phyloP scores from a whole-genome alignment of 2,888 invertebrate species.

The Melinaea menophilus region DNA sequence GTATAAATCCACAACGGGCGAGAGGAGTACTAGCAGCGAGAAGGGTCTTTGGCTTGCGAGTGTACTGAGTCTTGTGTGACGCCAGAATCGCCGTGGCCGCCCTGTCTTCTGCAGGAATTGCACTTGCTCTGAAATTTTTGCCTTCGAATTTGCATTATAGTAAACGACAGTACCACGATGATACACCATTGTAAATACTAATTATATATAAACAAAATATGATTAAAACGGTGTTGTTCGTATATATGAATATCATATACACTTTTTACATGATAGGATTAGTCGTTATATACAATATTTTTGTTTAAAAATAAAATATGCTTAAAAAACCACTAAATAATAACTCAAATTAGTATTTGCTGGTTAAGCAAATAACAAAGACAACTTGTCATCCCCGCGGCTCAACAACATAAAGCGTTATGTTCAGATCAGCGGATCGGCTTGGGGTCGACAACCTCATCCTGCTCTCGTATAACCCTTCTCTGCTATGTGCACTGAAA shows the following conservation, averaged over 20 bases:
- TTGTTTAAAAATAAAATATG: no score
- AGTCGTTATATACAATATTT: no score
- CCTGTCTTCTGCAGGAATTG: slow-evolving; percentile 85
- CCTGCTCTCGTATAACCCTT: slow-evolving; percentile 83
- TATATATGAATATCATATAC: no score
- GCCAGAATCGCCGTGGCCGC: slow-evolving; percentile 86
- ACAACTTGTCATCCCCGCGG: slow-evolving; percentile 93
- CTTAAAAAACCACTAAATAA: no score
- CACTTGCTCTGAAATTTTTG: slow-evolving; percentile 85
- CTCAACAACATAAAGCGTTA: slow-evolving; percentile 96
- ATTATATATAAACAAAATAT: no score
- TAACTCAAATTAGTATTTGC: no score
- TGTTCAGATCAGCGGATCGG: no score
- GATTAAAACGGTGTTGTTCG: no score
- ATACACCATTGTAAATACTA: no score
- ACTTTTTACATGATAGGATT: no score
- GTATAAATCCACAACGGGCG: slow-evolving; percentile 83
- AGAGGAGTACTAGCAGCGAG: slow-evolving; percentile 89
- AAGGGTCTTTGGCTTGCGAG: slow-evolving; percentile 83
- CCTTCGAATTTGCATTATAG: slow-evolving; percentile 91
- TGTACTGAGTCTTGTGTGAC: slow-evolving; percentile 86
- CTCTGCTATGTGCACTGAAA: slow-evolving; percentile 91
- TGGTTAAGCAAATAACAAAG: not conserved
- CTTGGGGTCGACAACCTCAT: slow-evolving; percentile 91
- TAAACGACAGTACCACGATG: slow-evolving; percentile 81